Conservation (phyloP, 1,140 invertebrate species). For the Hypothenemus hampei region DNA sequence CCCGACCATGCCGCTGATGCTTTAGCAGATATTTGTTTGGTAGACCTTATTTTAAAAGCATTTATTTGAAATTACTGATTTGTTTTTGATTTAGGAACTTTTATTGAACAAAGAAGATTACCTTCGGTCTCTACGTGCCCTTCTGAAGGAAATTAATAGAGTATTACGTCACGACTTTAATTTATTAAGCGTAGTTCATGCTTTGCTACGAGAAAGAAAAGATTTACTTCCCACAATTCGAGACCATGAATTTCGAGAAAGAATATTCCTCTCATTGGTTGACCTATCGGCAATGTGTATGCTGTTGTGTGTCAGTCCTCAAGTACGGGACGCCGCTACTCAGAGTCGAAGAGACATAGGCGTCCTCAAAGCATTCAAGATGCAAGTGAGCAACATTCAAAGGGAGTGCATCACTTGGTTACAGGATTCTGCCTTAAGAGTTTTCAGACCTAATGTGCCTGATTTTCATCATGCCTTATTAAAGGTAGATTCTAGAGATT, state of each 20-base stretch:
- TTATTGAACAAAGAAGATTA: slow-evolving; percentile 87
- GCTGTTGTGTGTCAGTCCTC: slow-evolving; percentile 71
- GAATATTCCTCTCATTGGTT: slow-evolving; percentile 75
- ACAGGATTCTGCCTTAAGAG: slow-evolving; percentile 68
- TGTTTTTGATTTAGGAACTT: slow-evolving; percentile 58
- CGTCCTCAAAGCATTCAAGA: slow-evolving; percentile 43
- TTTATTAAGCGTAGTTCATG: slow-evolving; percentile 63
- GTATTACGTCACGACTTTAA: slow-evolving; percentile 76
- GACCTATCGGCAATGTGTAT: slow-evolving; percentile 84
- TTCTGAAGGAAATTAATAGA: slow-evolving; percentile 83
- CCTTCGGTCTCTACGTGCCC: slow-evolving; percentile 72
- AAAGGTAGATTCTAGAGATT: slow-evolving; percentile 50
- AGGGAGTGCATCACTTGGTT: slow-evolving; percentile 81
- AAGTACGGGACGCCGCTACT: slow-evolving; percentile 66
- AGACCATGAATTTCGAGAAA: slow-evolving; percentile 68
- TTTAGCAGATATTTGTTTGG: slow-evolving; percentile 73
- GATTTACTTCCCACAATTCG: slow-evolving; percentile 50
- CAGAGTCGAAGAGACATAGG: slow-evolving; percentile 53
- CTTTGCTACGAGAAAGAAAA: slow-evolving; percentile 61
- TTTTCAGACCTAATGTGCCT: slow-evolving; percentile 65
- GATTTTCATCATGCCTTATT: slow-evolving; percentile 78
- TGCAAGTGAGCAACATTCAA: slow-evolving; percentile 68
- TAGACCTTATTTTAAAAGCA: slow-evolving; percentile 35
- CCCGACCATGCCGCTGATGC: slow-evolving; percentile 70
- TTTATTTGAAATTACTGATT: background rate